Evolutionary conservation across 2,888 invertebrate genomes (phyloP), one percentile per base, ranked within the genome.

Genomic region (Mythimna impura): DNA sequence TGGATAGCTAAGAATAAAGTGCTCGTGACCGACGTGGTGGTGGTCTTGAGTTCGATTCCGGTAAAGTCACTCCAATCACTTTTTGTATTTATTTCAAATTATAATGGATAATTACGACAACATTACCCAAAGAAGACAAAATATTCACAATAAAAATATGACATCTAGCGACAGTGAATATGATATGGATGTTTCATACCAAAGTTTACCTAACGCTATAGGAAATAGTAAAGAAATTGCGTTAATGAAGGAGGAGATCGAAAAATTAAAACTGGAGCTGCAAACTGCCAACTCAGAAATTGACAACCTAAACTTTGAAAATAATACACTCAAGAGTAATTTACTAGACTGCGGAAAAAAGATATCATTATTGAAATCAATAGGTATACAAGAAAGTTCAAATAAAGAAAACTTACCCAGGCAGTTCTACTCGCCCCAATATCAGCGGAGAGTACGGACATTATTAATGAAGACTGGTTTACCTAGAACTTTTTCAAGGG

Each of bases 231-330:
- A 14, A 2, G 40, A 61, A 14, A 22, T 43, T 17, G 17, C 43
- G 8, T 8, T 43, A 22, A 17, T 61, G 40, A 61, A 61, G 17
- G 61, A 43, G 40, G 61, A 61, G 61, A 43, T 61, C 1, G 22
- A 61, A 3, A 61, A 61, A 40, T 8, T 61, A 22, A 61, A 25
- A 61, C 22, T 22, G 3, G 40, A 61, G 14, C 40, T 61, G 40
- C 40, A 43, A 61, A 22, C 22, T 43, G 43, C 61, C 14, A 22
- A 61, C 61, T 61, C 40, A 9, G 61, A 61, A 61, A 61, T 61
- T 43, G 61, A 61, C 17, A 61, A 61, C 3, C 6, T 61, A 17
- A 61, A 43, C 43, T 1, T 43, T 8, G 43, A 61, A 22, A 61
- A 43, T 22, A 14, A 34, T 17, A 34, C 57, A 20, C 57, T 58